Evolutionary conservation across 2,113 vertebrate genomes (phyloP), one percentile per base, ranked within the genome.

Genomic region (Indicator maculatus): DNA sequence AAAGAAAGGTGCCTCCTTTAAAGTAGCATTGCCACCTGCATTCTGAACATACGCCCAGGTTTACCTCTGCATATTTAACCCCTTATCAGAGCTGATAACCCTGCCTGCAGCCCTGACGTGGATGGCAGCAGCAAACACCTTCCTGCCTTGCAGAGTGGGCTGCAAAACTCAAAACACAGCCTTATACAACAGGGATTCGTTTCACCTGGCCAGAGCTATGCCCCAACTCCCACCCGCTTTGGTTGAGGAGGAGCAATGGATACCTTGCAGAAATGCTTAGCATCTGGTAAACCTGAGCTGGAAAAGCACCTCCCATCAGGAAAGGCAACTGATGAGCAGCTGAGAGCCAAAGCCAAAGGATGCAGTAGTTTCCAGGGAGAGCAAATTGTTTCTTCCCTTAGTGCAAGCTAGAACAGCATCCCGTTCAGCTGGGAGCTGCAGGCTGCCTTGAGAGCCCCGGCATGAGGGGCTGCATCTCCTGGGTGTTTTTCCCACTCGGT

Each of bases 1-100:
- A 92, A 89, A 93, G 93, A 73, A 73, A 93, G 88, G 70, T 44
- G 15, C 80, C 85, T 96, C 88, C 93, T 95, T 95, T 87, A 80
- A 88, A 93, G 63, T 92, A 80, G 66, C 80, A 88, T 53, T 95
- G 76, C 86, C 83, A 60, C 66, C 93, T 85, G 92, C 66, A 47
- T 50, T 61, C 33, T 47, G 84, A 87, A 93, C 82, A 81, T 94
- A 88, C 81, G 86, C 88, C 73, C 84, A 93, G 90, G 65, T 73
- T 65, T 95, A 44, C 73, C 64, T 83, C 45, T 70, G 65, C 7
- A 4, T 91, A 69, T 93, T 95, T 92, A 92, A 96, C 81, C 67
- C 74, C 93, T 95, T 82, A 74, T 95, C 90, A 64, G 83, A 81
- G 65, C 17, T 31, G 59, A 64, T 27, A 72, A 83, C 41, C 60